A percentile compares a stretch with the other conserved stretches of the same genome.
phyloP scores from a whole-genome alignment of 2,888 invertebrate species.

The Noctua comes region DNA sequence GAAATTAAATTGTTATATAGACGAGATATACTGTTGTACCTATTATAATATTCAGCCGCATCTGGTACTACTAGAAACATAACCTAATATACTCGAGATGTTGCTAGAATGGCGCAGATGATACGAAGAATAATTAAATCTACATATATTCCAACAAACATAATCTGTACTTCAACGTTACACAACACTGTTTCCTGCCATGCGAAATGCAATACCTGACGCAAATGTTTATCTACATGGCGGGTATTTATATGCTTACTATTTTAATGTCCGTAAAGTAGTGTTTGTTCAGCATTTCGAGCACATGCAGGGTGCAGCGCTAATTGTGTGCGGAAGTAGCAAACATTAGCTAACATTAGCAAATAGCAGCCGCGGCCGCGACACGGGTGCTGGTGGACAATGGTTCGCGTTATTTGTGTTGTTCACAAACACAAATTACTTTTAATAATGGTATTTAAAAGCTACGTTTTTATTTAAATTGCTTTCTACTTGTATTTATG shows the following conservation, averaged over 20 bases:
- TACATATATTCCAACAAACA: no score
- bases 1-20: constrained; percentile 23
- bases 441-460: not conserved
- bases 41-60: constrained; percentile 20
- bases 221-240: not conserved
- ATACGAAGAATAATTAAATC: not conserved
- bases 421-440: not conserved
- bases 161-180: no score
- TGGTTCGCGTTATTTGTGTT: constrained; percentile 6
- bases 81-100: constrained; percentile 3
- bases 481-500: not conserved
- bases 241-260: not conserved
- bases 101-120: not conserved
- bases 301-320: constrained; percentile 16
- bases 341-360: constrained; percentile 7
- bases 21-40: not conserved
- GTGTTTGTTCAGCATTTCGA: not conserved
- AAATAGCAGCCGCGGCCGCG: not conserved
- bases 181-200: not conserved
- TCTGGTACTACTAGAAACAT: constrained; percentile 7
- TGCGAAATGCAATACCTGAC: not conserved
- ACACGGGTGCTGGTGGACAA: constrained; percentile 13
- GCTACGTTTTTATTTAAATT: not conserved
- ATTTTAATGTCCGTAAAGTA: not conserved
- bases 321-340: constrained; percentile 1